Conservation (phyloP, 2,888 invertebrate species). For the Selenia dentaria region DNA sequence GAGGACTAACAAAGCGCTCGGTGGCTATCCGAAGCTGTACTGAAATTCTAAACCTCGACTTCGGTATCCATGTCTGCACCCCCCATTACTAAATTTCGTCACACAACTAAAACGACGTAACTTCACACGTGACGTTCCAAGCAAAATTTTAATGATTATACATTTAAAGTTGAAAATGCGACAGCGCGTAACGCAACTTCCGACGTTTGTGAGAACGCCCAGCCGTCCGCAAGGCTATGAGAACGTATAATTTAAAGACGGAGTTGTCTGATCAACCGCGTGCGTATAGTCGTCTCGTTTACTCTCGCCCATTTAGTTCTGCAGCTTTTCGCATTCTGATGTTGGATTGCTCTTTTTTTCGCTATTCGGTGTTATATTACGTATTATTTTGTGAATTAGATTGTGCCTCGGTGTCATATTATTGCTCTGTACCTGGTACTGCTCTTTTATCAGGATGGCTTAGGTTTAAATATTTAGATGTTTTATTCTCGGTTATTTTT, state of each 20-base stretch:
- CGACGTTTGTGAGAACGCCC: constrained; percentile 44
- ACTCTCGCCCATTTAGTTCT: constrained; percentile 45
- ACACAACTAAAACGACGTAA: constrained; percentile 46
- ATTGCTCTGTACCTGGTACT: constrained; percentile 63
- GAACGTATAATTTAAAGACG: constrained; percentile 85
- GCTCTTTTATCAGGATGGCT: constrained; percentile 56
- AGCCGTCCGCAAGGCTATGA: constrained; percentile 78
- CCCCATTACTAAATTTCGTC: constrained; percentile 82
- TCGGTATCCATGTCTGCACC: constrained; percentile 83
- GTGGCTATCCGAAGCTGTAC: constrained; percentile 83
- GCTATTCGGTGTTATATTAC: constrained; percentile 78
- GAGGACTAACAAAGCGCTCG: constrained; percentile 80
- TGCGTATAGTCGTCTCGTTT: constrained; percentile 59
- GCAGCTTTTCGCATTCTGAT: constrained; percentile 64
- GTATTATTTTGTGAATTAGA: constrained; percentile 84
- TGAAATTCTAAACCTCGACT: constrained; percentile 84
- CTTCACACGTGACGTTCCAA: constrained; percentile 17
- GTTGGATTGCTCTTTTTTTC: constrained; percentile 78
- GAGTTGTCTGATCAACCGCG: constrained; percentile 51
- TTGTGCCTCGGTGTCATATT: constrained; percentile 78
- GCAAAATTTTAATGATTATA: neutral
- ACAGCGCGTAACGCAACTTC: constrained; percentile 28
- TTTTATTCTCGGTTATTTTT: too few relatives aligned
- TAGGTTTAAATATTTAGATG: constrained; percentile 48
- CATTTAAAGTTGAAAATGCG: constrained; percentile 40